Evolutionary conservation across 2,113 vertebrate species (phyloP).

Genomic region (Elaphurus davidianus): DNA sequence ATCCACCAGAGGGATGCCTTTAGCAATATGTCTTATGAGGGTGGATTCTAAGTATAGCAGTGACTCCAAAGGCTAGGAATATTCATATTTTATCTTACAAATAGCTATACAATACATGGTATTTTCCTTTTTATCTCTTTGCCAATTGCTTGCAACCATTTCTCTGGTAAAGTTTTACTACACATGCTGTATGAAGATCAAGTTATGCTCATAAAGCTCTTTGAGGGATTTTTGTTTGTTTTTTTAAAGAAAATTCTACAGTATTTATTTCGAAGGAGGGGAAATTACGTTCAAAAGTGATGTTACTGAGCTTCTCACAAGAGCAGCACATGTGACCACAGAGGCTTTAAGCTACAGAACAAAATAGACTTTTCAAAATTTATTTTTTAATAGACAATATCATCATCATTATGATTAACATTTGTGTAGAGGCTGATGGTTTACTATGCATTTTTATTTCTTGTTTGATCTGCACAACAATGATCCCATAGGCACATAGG

Average conservation of each 20-base stretch:
- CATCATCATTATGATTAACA: not conserved
- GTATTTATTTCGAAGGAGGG: constrained; percentile 6
- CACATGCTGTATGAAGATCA: not conserved
- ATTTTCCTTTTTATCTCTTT: constrained; percentile 10
- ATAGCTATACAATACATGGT: not conserved
- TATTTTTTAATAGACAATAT: not conserved
- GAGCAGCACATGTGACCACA: not conserved
- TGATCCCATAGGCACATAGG: not conserved
- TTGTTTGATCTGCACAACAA: not conserved
- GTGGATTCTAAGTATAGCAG: not conserved
- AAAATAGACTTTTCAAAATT: not conserved
- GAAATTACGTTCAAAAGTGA: not conserved
- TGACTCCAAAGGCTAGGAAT: constrained; percentile 7
- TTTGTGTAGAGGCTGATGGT: not conserved
- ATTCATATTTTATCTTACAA: not conserved
- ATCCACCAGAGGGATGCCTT: not conserved
- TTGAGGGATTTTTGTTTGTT: not conserved
- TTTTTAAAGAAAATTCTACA: not conserved
- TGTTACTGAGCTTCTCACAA: not conserved
- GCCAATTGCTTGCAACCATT: not conserved
- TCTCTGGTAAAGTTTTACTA: not conserved
- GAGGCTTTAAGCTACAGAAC: not conserved
- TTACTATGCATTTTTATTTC: not conserved
- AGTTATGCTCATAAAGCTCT: not conserved
- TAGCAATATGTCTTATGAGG: not conserved